Conservation (phyloP, 2,797 vertebrate species). For the Galago senegalensis region DNA sequence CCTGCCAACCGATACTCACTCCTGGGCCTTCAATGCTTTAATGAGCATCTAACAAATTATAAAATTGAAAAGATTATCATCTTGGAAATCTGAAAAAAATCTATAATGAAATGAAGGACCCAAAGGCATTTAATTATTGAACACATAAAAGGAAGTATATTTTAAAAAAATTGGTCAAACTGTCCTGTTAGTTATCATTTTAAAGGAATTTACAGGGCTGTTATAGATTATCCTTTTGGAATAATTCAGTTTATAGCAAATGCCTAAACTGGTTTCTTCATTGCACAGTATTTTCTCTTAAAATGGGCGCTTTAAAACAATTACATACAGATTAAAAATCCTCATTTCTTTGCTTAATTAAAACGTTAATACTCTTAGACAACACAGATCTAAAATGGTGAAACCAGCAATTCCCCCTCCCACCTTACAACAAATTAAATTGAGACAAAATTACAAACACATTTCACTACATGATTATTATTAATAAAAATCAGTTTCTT, state of each 20-base stretch:
- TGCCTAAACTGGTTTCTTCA: conserved; percentile 94
- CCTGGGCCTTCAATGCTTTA: conserved; percentile 77
- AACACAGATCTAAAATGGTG: conserved; percentile 96
- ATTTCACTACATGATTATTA: conserved; percentile 97
- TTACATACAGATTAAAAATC: conserved; percentile 98
- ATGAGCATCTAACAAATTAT: conserved; percentile 79
- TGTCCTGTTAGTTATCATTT: conserved; percentile 95
- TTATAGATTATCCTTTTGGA: conserved; percentile 93
- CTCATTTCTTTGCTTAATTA: conserved; percentile 93
- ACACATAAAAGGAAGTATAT: conserved; percentile 99
- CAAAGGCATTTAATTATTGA: conserved; percentile 93
- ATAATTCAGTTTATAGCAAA: conserved; percentile 91
- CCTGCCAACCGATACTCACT: conserved; percentile 66
- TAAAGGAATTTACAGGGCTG: conserved; percentile 97
- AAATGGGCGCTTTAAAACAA: conserved; percentile 96
- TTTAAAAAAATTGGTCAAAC: conserved; percentile 96
- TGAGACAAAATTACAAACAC: conserved; percentile 97
- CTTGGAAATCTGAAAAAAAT: conserved; percentile 86
- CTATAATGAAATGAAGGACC: conserved; percentile 91
- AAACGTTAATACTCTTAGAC: conserved; percentile 98
- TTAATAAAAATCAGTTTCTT: conserved; percentile 95
- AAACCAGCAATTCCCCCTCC: conserved; percentile 93
- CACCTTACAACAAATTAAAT: conserved; percentile 95
- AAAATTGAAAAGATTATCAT: conserved; percentile 77
- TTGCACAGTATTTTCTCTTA: conserved; percentile 92